Base-by-base conservation (phyloP, 92 coral and sea anemone species). In the Actinernus sp. region DNA sequence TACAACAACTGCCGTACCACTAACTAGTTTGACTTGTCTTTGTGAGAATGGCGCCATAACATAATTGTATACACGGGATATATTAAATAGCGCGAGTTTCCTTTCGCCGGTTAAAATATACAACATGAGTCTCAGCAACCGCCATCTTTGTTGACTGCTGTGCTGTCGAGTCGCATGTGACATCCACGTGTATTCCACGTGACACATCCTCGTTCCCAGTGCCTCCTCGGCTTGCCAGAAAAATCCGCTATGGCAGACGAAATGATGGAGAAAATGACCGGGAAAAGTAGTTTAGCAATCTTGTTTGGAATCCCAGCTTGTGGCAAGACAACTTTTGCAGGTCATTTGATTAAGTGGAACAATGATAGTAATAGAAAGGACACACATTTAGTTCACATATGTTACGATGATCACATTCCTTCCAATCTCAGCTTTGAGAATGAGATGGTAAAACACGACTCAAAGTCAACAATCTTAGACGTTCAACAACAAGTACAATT, bases 321-420 rank as follows among this genome's bases (percentile, higher is more conserved):
- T 60, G 98, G 98, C 26, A 93, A 93, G 76, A 78, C 97, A 25
- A 65, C 78, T 46, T 56, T 93, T 18, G 80, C 92, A 2, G 76
- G 32, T 19, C 65, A 72, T 23, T 31, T 93, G 20, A 88, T 54
- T 24, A 25, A 65, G 30, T 75, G 81, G 50, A 28, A 72, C 17
- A 55, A 60, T 4, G 31, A 65, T 12, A 53, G 63, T 27, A 61
- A 31, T 28, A 69, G 39, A 16, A 48, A 46, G 12, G 29, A 68
- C 26, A 8, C 80, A 14, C 97, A 93, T 49, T 53, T 80, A 18
- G 34, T 93, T 37, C 82, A 90, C 44, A 63, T 93, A 4, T 82
- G 96, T 67, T 93, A 78, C 43, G 98, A 93, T 64, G 94, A 93
- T 61, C 78, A 78, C 10, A 93, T 93, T 71, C 94, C 97, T 6